These are phyloP conservation scores for Batillaria attramentaria DNA, from an alignment of 1,140 invertebrate species.

Conservation along the genomic window DNA sequence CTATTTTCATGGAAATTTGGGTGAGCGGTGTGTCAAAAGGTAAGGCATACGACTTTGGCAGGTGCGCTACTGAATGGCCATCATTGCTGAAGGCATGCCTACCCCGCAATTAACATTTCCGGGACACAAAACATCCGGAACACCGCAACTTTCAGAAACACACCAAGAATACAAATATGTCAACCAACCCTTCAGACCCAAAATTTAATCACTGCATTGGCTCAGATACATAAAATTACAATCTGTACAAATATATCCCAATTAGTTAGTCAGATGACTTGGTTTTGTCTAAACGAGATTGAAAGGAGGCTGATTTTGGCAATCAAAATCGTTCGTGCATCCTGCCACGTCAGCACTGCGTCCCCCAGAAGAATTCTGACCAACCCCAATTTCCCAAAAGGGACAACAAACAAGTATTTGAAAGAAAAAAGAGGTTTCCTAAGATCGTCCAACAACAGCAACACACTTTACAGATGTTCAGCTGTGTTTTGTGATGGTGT, in stretches of 20 bases:
- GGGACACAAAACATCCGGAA: not conserved
- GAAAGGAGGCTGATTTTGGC: not conserved
- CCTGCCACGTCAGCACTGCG: too few relatives aligned
- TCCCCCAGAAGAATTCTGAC: too few relatives aligned
- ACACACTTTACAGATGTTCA: too few relatives aligned
- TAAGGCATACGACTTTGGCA: not conserved
- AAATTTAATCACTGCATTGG: not conserved
- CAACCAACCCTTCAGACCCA: not conserved
- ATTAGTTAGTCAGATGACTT: not conserved
- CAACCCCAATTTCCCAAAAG: too few relatives aligned
- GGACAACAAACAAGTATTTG: too few relatives aligned
- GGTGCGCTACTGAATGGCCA: not conserved
- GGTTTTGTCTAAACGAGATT: not conserved
- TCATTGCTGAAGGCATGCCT: too few relatives aligned
- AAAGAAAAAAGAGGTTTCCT: not conserved
- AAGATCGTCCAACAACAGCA: not conserved
- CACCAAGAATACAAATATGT: not conserved
- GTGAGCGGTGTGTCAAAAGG: constrained; percentile 28
- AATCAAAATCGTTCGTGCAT: not conserved
- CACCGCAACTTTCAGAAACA: not conserved
- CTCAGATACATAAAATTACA: not conserved
- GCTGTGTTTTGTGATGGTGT: not conserved
- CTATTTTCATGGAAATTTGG: constrained; percentile 27
- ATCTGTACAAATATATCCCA: not conserved
- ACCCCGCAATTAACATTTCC: too few relatives aligned